Evolutionary conservation across 2,113 vertebrate species (phyloP).

Genomic region (Peromyscus maniculatus): DNA sequence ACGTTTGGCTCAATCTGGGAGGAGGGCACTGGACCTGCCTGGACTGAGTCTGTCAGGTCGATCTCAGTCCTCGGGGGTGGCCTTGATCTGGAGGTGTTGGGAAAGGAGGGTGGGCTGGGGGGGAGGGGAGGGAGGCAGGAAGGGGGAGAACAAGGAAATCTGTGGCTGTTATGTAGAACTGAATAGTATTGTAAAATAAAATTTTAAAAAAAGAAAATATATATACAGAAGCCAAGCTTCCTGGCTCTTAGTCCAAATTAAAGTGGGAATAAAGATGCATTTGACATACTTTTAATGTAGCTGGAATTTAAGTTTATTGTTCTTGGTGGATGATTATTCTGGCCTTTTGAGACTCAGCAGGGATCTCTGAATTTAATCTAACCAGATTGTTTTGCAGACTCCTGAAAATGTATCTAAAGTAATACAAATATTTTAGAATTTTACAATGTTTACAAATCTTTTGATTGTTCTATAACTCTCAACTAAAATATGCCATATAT

Average conservation of each 20-base stretch:
- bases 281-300: neutral
- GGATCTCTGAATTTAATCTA: neutral
- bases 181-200: too few relatives aligned
- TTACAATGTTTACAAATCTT: neutral
- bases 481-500: neutral
- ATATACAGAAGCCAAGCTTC: neutral
- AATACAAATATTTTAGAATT: constrained; percentile 2
- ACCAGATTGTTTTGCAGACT: neutral
- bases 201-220: too few relatives aligned
- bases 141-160: too few relatives aligned
- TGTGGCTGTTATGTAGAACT: too few relatives aligned
- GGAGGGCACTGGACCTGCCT: too few relatives aligned
- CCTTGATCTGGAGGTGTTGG: too few relatives aligned
- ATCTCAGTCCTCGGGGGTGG: too few relatives aligned
- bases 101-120: too few relatives aligned
- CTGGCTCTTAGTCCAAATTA: neutral
- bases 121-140: too few relatives aligned
- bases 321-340: constrained; percentile 24
- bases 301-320: constrained; percentile 24
- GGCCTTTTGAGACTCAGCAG: neutral
- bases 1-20: too few relatives aligned
- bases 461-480: neutral
- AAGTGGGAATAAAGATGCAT: neutral
- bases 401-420: neutral
- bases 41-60: too few relatives aligned